Evolutionary conservation across 2,888 invertebrate species (phyloP), one percentile per base, ranked within the genome.

Genomic region (Venustoraphidia nigricollis): DNA sequence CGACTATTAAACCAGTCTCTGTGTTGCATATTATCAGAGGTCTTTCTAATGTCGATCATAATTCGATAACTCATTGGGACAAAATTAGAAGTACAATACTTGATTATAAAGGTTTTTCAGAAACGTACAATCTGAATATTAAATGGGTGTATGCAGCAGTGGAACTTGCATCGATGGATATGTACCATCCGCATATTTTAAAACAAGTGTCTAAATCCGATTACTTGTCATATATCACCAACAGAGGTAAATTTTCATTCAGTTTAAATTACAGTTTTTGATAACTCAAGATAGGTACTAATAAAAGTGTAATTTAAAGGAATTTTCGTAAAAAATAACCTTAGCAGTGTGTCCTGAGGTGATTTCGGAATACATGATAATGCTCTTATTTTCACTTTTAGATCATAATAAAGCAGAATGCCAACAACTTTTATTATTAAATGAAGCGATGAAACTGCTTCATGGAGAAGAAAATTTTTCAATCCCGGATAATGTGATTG

Each of bases 101-200:
- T 0, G 53, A 58, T 0, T 27, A 27, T 6, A 70, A 73, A 53
- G 64, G 66, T 0, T 58, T 70, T 0, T 45, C 73, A 0, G 59
- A 66, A 10, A 63, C 58, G 1, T 65, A 63, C n/a, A 67, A 59
- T 47, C 10, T 41, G 13, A 11, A 41, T 3, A 45, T 17, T 10
- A 41, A 46, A 9, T 51, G 36, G 13, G 13, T 38, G 4, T 41
- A 72, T 56, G 59, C 77, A 44, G 72, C 73, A 14, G 53, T 76
- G 0, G 70, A 78, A 51, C 62, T 83, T 47, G 72, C 76, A 2
- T 68, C 76, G 0, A 61, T 84, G 10, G 75, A 76, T 39, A 68
- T 71, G 55, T 82, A 75, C 55, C 72, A 74, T 41, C 67, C 73
- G 13, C 66, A 65, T 38, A 53, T 83, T 2, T 57, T 83, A 1